Evolutionary conservation across 2,888 invertebrate genomes (phyloP), one percentile per base, ranked within the genome.

Genomic region (Brachylomia viminalis): DNA sequence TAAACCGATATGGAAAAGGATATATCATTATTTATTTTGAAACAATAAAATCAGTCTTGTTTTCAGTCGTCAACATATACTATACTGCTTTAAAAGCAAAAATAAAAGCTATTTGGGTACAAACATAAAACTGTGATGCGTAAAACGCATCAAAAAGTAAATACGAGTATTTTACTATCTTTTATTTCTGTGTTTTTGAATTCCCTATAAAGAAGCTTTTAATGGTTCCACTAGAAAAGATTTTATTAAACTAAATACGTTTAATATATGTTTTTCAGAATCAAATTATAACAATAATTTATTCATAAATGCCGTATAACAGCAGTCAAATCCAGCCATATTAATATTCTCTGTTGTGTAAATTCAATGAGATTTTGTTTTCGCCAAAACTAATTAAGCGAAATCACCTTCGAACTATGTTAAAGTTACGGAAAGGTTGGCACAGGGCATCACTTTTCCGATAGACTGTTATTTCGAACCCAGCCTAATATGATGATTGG

Each of bases 281-380:
- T 23, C 27, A 27, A 54, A 54, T 17, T 27, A 54, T 42, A 3
- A n/a, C 10, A 23, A 33, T 20, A 5, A 23, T 27, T 42, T 30
- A 42, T 42, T 65, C 10, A 10, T 4, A 42, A 13, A 7, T 20
- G 1, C 1, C 47, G 49, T 52, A 23, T 8, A 56, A n/a, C n/a
- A 13, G 11, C 38, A 27, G 17, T 20, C 33, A 27, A 72, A 73
- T 42, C 17, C 6, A 66, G 17, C 1, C 7, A 20, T 7, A 62
- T 59, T 54, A 30, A 62, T 59, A 45, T 42, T 66, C 15, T 58
- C 30, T 52, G 54, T 49, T 56, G 6, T 61, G 49, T 71, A 58
- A 82, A 85, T 85, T 85, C 56, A 77, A 85, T 74, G 72, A 82
- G 62, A 82, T 82, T 85, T 82, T 77, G 70, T 79, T 84, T 86